Base-by-base conservation (phyloP, 2,113 vertebrate species). In the Terrapene triunguis region DNA sequence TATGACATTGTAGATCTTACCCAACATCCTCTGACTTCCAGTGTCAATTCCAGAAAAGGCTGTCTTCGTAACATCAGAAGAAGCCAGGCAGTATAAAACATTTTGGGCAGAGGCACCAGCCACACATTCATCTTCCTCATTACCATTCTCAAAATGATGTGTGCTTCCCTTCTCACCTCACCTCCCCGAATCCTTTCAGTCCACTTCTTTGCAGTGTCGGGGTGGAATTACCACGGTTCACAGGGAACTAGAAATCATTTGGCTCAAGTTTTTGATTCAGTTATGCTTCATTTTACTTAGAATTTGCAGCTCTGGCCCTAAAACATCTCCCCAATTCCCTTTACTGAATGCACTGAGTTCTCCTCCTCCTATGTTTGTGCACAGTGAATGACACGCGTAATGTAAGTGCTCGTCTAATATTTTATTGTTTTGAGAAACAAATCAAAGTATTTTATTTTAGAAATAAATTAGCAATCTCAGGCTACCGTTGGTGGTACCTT, bases 111-210 rank as follows among this genome's bases (percentile, higher is more conserved):
- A 42, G 44, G 55, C 69, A 72, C 0, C 44, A 29, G 22, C 62
- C 44, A 5, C 25, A 5, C 8, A 17, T 0, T 0, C 6, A 0
- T 57, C 0, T 0, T 11, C 85, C 59, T 47, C 38, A 0, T 2
- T 12, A 65, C 5, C 2, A 1, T 47, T 84, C 76, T 42, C 48
- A 22, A 51, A 55, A 16, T 10, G 6, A 7, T 48, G 1, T 0
- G 10, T 82, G 92, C 89, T 89, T 82, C 78, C 47, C 83, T 93
- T 76, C 89, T 72, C 25, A 50, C 2, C 0, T 53, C 35, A 80
- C 54, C 51, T 80, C 86, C 83, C 38, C 78, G 10, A 0, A 62
- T 19, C 72, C 87, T 84, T 80, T 62, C 25, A 9, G 2, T 88
- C 47, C 10, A 0, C 54, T 44, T 35, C 69, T 80, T 54, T 5